These are phyloP conservation scores for Beris morrisii DNA, from an alignment of 2,888 invertebrate species.

Conservation along the genomic window DNA sequence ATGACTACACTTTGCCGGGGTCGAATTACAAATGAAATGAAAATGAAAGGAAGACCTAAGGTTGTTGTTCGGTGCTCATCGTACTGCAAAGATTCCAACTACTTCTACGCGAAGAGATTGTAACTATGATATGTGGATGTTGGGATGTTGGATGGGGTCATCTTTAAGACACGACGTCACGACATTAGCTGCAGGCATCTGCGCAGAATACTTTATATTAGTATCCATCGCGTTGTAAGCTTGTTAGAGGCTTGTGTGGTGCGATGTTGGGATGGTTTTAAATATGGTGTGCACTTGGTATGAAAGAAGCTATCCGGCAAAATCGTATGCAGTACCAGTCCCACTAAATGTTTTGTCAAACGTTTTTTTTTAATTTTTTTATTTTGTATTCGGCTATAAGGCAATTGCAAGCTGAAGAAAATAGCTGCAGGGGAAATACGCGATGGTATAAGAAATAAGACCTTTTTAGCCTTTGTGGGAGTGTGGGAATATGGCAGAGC, in stretches of 20 bases:
- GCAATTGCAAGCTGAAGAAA: constrained; percentile 1
- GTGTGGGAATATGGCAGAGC: constrained; percentile 37
- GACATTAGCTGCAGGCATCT: constrained; percentile 36
- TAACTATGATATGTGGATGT: constrained; percentile 32
- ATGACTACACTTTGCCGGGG: constrained; percentile 34
- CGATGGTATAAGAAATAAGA: constrained; percentile 27
- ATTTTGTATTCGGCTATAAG: background rate
- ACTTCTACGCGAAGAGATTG: constrained; percentile 16
- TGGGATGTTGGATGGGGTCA: constrained; percentile 38
- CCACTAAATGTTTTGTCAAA: no score
- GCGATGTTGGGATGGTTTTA: background rate
- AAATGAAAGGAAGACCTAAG: constrained; percentile 38
- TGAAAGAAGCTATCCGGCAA: no score
- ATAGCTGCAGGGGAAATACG: constrained; percentile 17
- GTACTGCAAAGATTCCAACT: constrained; percentile 33
- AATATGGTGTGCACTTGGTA: no score
- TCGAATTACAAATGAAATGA: constrained; percentile 37
- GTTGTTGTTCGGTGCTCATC: constrained; percentile 35
- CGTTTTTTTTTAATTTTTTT: no score
- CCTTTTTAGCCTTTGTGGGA: constrained; percentile 34
- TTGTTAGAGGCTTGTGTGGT: background rate
- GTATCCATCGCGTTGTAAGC: constrained; percentile 4
- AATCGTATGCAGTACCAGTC: no score
- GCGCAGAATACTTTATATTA: constrained; percentile 16
- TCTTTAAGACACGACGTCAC: constrained; percentile 38